phyloP scores from a whole-genome alignment of 2,113 vertebrate genomes.

The Tetrao urogallus region DNA sequence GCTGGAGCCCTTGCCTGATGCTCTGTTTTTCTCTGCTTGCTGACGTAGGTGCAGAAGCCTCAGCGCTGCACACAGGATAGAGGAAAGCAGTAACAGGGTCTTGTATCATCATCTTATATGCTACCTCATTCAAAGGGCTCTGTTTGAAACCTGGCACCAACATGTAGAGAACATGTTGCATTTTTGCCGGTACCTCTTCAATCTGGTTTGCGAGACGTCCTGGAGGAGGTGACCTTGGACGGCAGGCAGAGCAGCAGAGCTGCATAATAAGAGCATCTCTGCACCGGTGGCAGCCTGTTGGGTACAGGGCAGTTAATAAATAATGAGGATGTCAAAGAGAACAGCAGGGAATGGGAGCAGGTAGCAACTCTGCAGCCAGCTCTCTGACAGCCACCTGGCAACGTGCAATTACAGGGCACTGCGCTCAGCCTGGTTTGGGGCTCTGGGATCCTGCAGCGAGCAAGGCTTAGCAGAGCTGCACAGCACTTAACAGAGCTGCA shows the following conservation, averaged over 20 bases:
- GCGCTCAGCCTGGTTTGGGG: too few species aligned
- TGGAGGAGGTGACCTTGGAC: conserved; percentile 65
- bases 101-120: background rate
- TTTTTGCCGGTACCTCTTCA: conserved; percentile 46
- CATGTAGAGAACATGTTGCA: conserved; percentile 19
- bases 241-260: conserved; percentile 24
- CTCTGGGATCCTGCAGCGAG: too few species aligned
- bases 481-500: too few species aligned
- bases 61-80: background rate
- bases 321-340: conserved; percentile 66
- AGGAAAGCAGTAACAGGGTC: background rate
- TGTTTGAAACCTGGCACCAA: conserved; percentile 42
- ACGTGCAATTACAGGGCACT: background rate
- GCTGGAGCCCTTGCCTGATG: background rate
- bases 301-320: conserved; percentile 60
- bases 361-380: conserved; percentile 40
- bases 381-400: conserved; percentile 58
- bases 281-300: conserved; percentile 21
- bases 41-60: background rate
- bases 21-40: background rate
- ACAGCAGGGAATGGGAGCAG: conserved; percentile 45
- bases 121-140: background rate
- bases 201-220: conserved; percentile 46
- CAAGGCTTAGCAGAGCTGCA: too few species aligned
- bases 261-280: conserved; percentile 15